Percentiles rank a stretch among this genome's conserved stretches.
These are phyloP conservation scores for Perca flavescens DNA, from an alignment of 2,113 vertebrate species.

Conservation along the genomic window DNA sequence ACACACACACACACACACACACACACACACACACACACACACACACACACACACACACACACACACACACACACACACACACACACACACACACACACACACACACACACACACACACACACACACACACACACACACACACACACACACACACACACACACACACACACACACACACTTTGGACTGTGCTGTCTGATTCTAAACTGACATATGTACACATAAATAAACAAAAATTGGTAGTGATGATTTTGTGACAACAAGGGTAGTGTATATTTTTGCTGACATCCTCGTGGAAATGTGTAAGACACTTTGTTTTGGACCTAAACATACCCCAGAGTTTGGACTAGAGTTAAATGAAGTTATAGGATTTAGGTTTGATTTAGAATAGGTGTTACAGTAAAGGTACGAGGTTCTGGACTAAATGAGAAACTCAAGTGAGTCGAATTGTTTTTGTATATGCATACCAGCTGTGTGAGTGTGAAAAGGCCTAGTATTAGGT, in stretches of 20 bases:
- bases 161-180: neutral
- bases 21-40: neutral
- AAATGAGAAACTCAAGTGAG: neutral
- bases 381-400: neutral
- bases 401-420: neutral
- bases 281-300: conserved; percentile 9
- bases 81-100: neutral
- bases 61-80: neutral
- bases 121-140: neutral
- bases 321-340: neutral
- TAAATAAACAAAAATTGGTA: neutral
- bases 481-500: neutral
- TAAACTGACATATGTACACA: neutral
- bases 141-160: no score
- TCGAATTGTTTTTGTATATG: neutral
- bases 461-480: neutral
- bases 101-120: neutral
- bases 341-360: neutral
- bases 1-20: neutral
- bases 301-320: neutral
- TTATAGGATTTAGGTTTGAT: neutral
- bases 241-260: neutral
- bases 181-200: neutral
- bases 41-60: neutral
- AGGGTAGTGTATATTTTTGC: neutral